Percentiles rank a stretch among this genome's conserved stretches.
phyloP scores from a whole-genome alignment of 2,113 vertebrate species.

The Struthio camelus region DNA sequence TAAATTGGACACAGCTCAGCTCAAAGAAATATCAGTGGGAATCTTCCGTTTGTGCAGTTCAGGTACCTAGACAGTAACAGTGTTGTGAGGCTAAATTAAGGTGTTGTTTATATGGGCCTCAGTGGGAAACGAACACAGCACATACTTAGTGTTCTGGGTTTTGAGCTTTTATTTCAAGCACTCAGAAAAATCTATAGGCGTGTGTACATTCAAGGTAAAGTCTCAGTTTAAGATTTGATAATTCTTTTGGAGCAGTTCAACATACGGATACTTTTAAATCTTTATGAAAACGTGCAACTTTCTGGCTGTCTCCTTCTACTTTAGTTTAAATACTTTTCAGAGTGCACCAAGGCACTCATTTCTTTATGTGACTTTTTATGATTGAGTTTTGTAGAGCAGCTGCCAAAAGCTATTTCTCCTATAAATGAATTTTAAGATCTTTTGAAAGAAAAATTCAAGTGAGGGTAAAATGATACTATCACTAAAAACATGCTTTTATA shows the following conservation, averaged over 20 bases:
- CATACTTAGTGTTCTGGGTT: neutral
- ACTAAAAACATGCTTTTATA: neutral
- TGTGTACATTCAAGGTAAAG: neutral
- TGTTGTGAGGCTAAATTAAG: neutral
- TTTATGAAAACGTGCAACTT: neutral
- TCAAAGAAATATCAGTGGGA: neutral
- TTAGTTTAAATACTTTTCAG: neutral
- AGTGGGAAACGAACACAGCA: neutral
- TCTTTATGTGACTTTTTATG: neutral
- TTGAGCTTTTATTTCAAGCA: neutral
- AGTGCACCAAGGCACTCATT: neutral
- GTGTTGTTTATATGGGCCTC: neutral
- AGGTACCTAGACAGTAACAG: neutral
- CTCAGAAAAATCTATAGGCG: neutral
- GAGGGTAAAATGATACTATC: neutral
- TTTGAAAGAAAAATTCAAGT: neutral
- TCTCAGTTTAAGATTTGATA: neutral
- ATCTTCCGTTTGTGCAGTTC: neutral
- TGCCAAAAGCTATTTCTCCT: neutral
- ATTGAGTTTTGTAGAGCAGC: neutral
- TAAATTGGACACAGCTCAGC: neutral
- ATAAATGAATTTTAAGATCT: neutral
- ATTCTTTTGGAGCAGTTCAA: neutral
- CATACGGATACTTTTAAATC: neutral
- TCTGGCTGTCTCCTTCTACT: neutral